These are phyloP conservation scores for Rhinogobius similis DNA, from an alignment of 2,113 vertebrate species.

Conservation along the genomic window DNA sequence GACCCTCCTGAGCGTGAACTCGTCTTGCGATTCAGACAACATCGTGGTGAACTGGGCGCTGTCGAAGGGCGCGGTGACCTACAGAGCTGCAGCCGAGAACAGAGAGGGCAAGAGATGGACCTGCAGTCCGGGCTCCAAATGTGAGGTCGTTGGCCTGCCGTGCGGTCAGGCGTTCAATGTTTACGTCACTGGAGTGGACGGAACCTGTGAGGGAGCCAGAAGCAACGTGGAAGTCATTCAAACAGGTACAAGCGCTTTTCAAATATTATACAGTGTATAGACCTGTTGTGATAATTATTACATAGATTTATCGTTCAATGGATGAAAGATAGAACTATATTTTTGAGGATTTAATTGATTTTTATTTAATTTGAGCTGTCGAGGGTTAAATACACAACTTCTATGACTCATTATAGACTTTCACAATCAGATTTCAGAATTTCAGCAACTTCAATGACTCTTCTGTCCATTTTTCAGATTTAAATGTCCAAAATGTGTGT, in stretches of 20 bases:
- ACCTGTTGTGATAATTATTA: too few relatives aligned
- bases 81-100: constrained; percentile 63
- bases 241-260: constrained; percentile 62
- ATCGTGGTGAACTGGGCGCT: constrained; percentile 69
- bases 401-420: too few relatives aligned
- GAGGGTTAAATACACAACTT: too few relatives aligned
- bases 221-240: constrained; percentile 56
- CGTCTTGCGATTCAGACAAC: constrained; percentile 68
- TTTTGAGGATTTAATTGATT: too few relatives aligned
- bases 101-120: constrained; percentile 39
- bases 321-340: too few relatives aligned
- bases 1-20: constrained; percentile 47
- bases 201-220: constrained; percentile 61
- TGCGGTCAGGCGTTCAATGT: constrained; percentile 76
- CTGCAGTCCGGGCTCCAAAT: constrained; percentile 67
- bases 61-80: constrained; percentile 64
- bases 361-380: too few relatives aligned
- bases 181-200: constrained; percentile 63
- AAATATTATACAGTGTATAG: too few relatives aligned
- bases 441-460: too few relatives aligned
- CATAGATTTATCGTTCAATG: too few relatives aligned
- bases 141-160: constrained; percentile 61
- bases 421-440: too few relatives aligned
- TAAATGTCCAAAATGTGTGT: too few relatives aligned
- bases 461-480: too few relatives aligned